These are phyloP conservation scores for Ophthalmolycus amberensis DNA, from an alignment of 2,113 vertebrate species.

Conservation along the genomic window DNA sequence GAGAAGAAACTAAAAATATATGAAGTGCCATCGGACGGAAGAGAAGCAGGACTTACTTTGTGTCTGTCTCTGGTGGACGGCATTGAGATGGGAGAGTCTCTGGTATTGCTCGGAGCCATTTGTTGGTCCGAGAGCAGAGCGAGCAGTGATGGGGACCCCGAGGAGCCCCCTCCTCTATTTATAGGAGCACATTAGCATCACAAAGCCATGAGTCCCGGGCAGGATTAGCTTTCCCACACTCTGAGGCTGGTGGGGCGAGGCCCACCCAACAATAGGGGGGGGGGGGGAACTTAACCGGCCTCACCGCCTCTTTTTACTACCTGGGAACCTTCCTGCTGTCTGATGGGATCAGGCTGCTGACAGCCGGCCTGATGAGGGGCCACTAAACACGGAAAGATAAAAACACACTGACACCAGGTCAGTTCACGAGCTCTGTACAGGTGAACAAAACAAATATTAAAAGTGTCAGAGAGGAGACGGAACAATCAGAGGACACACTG, in stretches of 20 bases:
- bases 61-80: not conserved
- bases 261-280: too few species aligned
- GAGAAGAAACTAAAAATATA: not conserved
- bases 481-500: too few species aligned
- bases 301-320: not conserved
- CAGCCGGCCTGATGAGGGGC: too few species aligned
- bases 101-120: not conserved
- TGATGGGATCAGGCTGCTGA: not conserved
- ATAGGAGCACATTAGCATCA: not conserved
- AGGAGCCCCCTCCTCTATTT: not conserved
- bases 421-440: not conserved
- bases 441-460: too few species aligned
- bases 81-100: not conserved
- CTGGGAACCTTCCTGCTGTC: constrained; percentile 5
- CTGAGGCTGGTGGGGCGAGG: not conserved
- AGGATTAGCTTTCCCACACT: constrained; percentile 1
- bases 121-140: not conserved
- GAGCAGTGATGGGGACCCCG: not conserved
- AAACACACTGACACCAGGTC: too few species aligned
- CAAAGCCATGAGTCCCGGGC: not conserved
- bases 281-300: not conserved
- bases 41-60: not conserved
- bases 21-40: too few species aligned
- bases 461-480: too few species aligned
- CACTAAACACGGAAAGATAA: too few species aligned